Evolutionary conservation across 2,888 invertebrate genomes (phyloP), one percentile per base, ranked within the genome.

Genomic region (Machimus rusticus): DNA sequence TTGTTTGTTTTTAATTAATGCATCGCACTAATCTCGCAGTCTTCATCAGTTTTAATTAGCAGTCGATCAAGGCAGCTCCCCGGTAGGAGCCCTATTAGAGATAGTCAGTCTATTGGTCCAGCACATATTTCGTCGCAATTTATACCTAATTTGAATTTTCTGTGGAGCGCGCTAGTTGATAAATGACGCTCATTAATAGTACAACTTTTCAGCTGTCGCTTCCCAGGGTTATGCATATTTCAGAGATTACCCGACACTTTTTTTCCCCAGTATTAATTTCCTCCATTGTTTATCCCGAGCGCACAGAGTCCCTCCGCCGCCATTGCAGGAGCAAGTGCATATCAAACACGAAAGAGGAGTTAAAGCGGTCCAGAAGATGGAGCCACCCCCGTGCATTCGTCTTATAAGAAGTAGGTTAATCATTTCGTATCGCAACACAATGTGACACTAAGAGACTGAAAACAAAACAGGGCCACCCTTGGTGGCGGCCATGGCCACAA

Each of bases 181-280:
- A 34, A 82, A 82, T 82, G 46, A 37, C n/a, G 12, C 82, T 82
- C 55, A 82, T 82, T 82, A 82, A 82, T 82, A 82, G 66, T 19
- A 51, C 79, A 79, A 79, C 79, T 55, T 82, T 82, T 82, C 55
- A 19, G 34, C 82, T 51, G 79, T 79, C 79, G 51, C 37, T 79
- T 51, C 39, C 23, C 46, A 46, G 51, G 46, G 51, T 79, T 43
- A 79, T 79, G 51, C 79, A 79, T 51, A 79, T 79, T 79, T 79
- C 46, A 79, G 16, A 51, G 51, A 79, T 79, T 51, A 79, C 31
- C 79, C 51, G 28, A 39, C 46, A 51, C 79, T 79, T 79, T 79
- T 79, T 79, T 79, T 51, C 51, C 31, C 55, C n/a, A 46, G 23
- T n/a, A 79, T 46, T 23, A 46, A 79, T 51, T 79, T 79, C 51